These are phyloP conservation scores for Neogobius melanostomus DNA, from an alignment of 2,113 vertebrate species.

Conservation along the genomic window DNA sequence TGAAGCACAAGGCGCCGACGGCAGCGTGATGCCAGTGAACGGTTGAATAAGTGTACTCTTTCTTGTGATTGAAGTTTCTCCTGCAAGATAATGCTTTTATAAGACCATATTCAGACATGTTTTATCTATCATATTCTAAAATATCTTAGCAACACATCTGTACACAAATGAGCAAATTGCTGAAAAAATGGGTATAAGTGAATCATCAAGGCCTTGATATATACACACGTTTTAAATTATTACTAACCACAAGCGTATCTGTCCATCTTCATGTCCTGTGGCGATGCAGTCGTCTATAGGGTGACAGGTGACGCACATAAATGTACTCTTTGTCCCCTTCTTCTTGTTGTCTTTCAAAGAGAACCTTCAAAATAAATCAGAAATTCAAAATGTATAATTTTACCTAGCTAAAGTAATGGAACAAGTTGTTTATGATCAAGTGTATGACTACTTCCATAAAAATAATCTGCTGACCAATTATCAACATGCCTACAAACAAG, in stretches of 20 bases:
- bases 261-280: constrained; percentile 90
- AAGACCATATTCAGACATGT: too few species aligned
- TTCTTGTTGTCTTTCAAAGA: constrained; percentile 74
- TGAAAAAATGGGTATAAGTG: not conserved
- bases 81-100: constrained; percentile 37
- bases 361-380: constrained; percentile 73
- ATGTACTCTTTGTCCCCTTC: constrained; percentile 80
- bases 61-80: constrained; percentile 89
- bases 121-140: not conserved
- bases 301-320: constrained; percentile 87
- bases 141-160: not conserved
- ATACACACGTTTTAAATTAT: not conserved
- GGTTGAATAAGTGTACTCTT: constrained; percentile 86
- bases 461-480: too few species aligned
- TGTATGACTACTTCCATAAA: too few species aligned
- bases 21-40: constrained; percentile 89
- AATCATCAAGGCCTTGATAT: not conserved
- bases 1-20: constrained; percentile 87
- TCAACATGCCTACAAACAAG: too few species aligned
- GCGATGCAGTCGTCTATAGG: constrained; percentile 93
- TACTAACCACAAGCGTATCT: constrained; percentile 91
- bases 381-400: not conserved
- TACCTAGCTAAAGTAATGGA: too few species aligned
- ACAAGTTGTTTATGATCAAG: too few species aligned
- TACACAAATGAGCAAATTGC: not conserved